Conservation (phyloP, 2,797 vertebrate species). For the Anguilla anguilla region DNA sequence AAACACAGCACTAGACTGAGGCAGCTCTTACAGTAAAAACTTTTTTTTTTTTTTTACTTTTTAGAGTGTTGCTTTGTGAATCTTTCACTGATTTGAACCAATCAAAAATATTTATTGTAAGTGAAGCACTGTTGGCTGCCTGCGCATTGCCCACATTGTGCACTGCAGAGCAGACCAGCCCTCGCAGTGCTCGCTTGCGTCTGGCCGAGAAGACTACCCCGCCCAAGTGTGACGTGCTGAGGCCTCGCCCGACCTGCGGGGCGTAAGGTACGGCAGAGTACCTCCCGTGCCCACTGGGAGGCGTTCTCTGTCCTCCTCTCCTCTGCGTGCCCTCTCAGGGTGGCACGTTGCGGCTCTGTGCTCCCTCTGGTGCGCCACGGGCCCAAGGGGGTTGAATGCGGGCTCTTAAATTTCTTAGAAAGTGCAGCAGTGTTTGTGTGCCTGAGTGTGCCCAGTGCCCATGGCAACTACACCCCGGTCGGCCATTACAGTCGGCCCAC, state of each 20-base stretch:
- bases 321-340: neutral
- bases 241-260: neutral
- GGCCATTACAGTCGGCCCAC: neutral
- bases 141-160: neutral
- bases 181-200: neutral
- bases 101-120: neutral
- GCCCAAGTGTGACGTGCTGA: neutral
- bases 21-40: neutral
- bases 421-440: neutral
- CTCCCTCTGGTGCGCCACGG: neutral
- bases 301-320: constrained; percentile 55
- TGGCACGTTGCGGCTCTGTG: neutral
- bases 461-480: neutral
- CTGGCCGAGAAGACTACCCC: neutral
- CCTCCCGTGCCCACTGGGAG: constrained; percentile 67
- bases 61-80: neutral
- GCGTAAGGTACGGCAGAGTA: neutral
- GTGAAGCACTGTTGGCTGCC: too few species aligned
- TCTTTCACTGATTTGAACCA: neutral
- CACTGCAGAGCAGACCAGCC: neutral
- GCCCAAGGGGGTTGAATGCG: neutral
- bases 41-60: neutral
- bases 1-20: neutral
- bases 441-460: neutral
- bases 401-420: neutral